phyloP scores from a whole-genome alignment of 2,113 vertebrate species.

The Alethe castanea region DNA sequence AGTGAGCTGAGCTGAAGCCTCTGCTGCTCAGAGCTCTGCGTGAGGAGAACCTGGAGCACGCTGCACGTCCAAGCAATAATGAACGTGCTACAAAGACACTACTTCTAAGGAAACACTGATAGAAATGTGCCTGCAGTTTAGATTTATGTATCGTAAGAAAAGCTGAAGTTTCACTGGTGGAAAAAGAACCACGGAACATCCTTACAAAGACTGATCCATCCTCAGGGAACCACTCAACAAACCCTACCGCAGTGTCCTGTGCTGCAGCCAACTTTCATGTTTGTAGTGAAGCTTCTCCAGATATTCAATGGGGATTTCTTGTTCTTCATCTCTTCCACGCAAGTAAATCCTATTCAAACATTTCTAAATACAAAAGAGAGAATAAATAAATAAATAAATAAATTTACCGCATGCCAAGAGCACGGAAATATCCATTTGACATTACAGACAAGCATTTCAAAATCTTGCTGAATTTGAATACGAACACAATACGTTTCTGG shows the following conservation, averaged over 20 bases:
- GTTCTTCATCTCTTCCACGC: slow-evolving; percentile 89
- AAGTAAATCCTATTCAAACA: slow-evolving; percentile 86
- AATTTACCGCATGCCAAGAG: not conserved
- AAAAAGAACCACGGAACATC: not conserved
- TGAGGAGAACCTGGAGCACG: not conserved
- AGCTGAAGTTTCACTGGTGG: not conserved
- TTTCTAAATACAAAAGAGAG: slow-evolving; percentile 68
- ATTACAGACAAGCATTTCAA: not conserved
- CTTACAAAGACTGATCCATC: not conserved
- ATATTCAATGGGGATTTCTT: slow-evolving; percentile 91
- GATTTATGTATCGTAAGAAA: rapidly evolving
- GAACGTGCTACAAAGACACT: not conserved
- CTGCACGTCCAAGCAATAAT: rapidly evolving
- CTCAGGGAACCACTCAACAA: not conserved
- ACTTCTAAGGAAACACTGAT: rapidly evolving
- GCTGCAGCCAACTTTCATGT: slow-evolving; percentile 93
- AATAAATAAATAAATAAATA: not conserved
- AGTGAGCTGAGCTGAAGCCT: not conserved
- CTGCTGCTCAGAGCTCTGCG: not conserved
- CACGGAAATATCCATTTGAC: not conserved
- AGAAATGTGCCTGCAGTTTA: not conserved
- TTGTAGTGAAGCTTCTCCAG: slow-evolving; percentile 93
- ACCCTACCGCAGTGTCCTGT: slow-evolving; percentile 83
- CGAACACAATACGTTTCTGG: not conserved
- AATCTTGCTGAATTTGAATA: not conserved